Conservation (phyloP, 2,888 invertebrate genomes). For the Cenopis cana region DNA sequence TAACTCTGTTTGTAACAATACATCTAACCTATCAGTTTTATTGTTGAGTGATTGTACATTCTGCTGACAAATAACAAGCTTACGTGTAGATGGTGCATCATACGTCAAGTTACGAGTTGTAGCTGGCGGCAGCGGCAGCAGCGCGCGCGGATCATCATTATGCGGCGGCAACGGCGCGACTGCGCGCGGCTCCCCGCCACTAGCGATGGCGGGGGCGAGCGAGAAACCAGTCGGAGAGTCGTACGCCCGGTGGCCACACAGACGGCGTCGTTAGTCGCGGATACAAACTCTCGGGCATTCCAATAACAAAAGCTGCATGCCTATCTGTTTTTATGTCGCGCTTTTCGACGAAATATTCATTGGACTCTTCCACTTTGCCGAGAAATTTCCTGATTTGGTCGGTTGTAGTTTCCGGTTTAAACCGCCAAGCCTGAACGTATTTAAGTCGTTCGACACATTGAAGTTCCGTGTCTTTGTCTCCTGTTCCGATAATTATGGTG, state of each 20-base stretch:
- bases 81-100: constrained; percentile 3
- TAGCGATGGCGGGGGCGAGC: no score
- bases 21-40: constrained; percentile 23
- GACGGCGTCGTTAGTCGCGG: constrained; percentile 2
- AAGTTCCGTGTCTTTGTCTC: background rate
- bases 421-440: constrained; percentile 19
- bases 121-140: constrained; percentile 4
- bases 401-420: no score
- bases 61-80: constrained; percentile 19
- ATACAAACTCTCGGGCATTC: constrained; percentile 17
- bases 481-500: constrained; percentile 6
- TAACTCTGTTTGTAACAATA: constrained; percentile 6
- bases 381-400: constrained; percentile 15
- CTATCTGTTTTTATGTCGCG: constrained; percentile 18
- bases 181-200: no score
- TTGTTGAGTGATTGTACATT: no score
- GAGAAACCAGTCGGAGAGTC: constrained; percentile 22
- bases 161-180: no score
- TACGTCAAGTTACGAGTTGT: background rate
- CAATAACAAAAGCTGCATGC: constrained; percentile 24
- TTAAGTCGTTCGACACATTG: constrained; percentile 17
- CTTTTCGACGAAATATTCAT: constrained; percentile 13
- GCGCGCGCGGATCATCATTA: no score
- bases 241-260: constrained; percentile 20
- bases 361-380: constrained; percentile 8